A percentile compares a stretch with the other conserved stretches of the same genome.
These are phyloP conservation scores for Dione juno DNA, from an alignment of 2,888 invertebrate genomes.

Conservation along the genomic window DNA sequence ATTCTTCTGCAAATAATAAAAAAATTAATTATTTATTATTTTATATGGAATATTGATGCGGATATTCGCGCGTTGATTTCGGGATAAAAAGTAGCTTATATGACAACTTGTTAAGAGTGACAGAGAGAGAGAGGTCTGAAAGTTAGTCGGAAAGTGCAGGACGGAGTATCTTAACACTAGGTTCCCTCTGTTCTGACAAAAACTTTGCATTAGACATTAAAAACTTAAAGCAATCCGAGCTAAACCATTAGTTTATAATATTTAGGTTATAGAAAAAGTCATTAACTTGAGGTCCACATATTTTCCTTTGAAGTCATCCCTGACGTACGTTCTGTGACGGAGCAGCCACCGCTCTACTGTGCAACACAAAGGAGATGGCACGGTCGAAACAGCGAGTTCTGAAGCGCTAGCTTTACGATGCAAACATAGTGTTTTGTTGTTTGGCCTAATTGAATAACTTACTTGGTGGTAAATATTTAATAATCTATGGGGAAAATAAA, in stretches of 20 bases:
- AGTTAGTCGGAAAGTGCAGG: too few relatives aligned
- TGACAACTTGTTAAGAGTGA: too few relatives aligned
- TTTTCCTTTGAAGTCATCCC: constrained; percentile 17
- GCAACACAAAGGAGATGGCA: constrained; percentile 44
- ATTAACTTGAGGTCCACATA: constrained; percentile 11
- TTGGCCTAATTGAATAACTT: constrained; percentile 34
- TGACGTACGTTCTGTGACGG: constrained; percentile 29
- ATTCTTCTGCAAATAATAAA: constrained; percentile 1
- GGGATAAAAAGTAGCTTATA: too few relatives aligned
- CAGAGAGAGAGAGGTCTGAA: too few relatives aligned
- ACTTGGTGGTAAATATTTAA: not conserved
- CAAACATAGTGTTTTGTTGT: constrained; percentile 42
- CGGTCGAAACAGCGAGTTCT: constrained; percentile 44
- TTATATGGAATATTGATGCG: too few relatives aligned
- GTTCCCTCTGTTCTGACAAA: too few relatives aligned
- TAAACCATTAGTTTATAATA: not conserved
- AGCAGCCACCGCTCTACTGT: constrained; percentile 40
- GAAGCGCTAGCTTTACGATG: constrained; percentile 52
- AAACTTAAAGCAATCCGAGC: not conserved
- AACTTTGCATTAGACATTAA: not conserved
- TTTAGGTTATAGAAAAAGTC: constrained; percentile 11
- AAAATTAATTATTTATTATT: too few relatives aligned
- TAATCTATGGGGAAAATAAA: not conserved
- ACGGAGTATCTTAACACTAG: too few relatives aligned
- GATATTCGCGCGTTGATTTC: too few relatives aligned